Evolutionary conservation across 2,113 vertebrate species (phyloP).

Genomic region (Ammodytes dubius): DNA sequence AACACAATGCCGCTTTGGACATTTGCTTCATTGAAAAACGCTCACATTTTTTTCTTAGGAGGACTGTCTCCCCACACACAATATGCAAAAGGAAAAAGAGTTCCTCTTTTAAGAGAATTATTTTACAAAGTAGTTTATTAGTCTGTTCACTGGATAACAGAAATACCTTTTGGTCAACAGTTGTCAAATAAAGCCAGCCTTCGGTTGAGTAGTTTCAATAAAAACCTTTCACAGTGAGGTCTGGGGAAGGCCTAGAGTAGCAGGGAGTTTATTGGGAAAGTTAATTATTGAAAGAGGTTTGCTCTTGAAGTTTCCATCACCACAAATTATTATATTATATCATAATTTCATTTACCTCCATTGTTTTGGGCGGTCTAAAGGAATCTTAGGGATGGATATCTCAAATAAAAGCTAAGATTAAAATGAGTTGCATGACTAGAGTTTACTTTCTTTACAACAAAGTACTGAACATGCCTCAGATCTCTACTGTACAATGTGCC

Average conservation of each 20-base stretch:
- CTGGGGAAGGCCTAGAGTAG: not conserved
- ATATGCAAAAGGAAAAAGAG: not conserved
- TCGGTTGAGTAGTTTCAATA: not conserved
- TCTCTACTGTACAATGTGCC: conserved; percentile 32
- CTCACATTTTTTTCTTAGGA: not conserved
- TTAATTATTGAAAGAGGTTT: not conserved
- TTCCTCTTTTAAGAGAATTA: not conserved
- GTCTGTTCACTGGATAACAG: no score
- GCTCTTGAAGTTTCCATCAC: not conserved
- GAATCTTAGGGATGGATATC: not conserved
- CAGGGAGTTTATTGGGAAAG: not conserved
- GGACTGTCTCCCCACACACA: not conserved
- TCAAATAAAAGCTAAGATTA: not conserved
- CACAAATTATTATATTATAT: not conserved
- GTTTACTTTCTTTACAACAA: conserved; percentile 17
- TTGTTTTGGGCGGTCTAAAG: not conserved
- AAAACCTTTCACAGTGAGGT: not conserved
- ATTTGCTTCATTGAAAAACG: not conserved
- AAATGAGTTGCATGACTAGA: not conserved
- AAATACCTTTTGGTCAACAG: not conserved
- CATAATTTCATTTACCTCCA: not conserved
- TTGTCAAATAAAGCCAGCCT: not conserved
- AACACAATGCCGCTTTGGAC: not conserved
- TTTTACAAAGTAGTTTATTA: no score
- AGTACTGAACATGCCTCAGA: not conserved